Conservation (phyloP, 2,797 vertebrate genomes). For the Acipenser oxyrinchus region DNA sequence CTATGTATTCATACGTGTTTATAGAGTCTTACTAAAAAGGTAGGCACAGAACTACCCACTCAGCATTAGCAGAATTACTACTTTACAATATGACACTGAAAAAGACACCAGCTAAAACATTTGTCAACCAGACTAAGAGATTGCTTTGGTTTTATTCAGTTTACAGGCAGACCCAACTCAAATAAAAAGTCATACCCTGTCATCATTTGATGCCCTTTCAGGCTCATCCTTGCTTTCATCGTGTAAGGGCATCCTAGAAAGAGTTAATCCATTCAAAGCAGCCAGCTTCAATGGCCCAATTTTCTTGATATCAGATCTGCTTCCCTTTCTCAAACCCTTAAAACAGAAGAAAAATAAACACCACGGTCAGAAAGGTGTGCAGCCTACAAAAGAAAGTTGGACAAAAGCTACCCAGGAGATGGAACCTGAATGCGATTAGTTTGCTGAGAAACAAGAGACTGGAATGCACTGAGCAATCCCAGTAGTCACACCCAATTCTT, state of each 20-base stretch:
- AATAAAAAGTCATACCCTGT: constrained; percentile 67
- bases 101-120: too few relatives aligned
- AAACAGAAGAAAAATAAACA: constrained; percentile 13
- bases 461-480: constrained; percentile 16
- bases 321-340: constrained; percentile 85
- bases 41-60: too few relatives aligned
- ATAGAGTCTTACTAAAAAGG: too few relatives aligned
- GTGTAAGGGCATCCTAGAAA: constrained; percentile 71
- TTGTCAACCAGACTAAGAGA: too few relatives aligned
- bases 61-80: too few relatives aligned
- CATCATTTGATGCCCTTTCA: constrained; percentile 78
- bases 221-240: constrained; percentile 75
- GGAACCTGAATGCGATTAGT: neutral
- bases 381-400: neutral
- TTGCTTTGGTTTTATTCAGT: too few relatives aligned
- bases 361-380: constrained; percentile 1
- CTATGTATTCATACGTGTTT: too few relatives aligned
- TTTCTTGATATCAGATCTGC: constrained; percentile 78
- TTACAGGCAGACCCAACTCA: neutral
- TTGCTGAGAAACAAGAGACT: neutral
- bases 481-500: constrained; percentile 32
- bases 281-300: constrained; percentile 84
- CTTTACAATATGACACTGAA: too few relatives aligned
- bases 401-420: constrained; percentile 2
- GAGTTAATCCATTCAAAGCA: constrained; percentile 80